Evolutionary conservation across 1,140 invertebrate genomes (phyloP).

Genomic region (Drosophila paulistorum): DNA sequence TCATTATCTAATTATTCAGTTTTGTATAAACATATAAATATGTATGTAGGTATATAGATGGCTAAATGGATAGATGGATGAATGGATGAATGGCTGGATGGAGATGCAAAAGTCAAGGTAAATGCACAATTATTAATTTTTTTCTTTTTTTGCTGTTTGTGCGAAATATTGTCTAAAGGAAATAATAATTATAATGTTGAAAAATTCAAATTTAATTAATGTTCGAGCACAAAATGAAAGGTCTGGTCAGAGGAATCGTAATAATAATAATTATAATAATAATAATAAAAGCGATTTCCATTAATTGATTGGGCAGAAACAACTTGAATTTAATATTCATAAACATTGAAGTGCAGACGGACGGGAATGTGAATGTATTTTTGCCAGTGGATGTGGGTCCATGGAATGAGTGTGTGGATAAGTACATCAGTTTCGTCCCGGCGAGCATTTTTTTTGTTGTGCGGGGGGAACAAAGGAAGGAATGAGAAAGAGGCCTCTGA

Average conservation of each 20-base stretch:
- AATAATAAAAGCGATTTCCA: constrained; percentile 39
- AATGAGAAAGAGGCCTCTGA: background rate
- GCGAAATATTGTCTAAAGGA: constrained; percentile 27
- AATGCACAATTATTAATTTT: constrained; percentile 73
- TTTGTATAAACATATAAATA: constrained; percentile 9
- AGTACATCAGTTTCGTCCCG: background rate
- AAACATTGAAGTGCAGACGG: constrained; percentile 4
- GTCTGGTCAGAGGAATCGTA: constrained; percentile 10
- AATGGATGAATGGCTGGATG: constrained; percentile 14
- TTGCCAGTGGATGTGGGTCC: background rate
- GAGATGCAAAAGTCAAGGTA: constrained; percentile 75
- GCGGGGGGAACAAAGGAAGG: background rate
- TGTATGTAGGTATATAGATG: background rate
- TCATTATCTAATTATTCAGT: constrained; percentile 74
- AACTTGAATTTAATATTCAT: constrained; percentile 17
- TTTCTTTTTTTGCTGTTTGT: constrained; percentile 19
- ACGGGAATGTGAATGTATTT: background rate
- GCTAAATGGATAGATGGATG: background rate
- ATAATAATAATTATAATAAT: constrained; percentile 5
- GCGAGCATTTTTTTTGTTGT: background rate
- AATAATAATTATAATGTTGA: constrained; percentile 45
- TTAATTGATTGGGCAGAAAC: constrained; percentile 47
- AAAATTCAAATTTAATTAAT: constrained; percentile 43
- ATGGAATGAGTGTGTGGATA: background rate
- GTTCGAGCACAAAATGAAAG: constrained; percentile 27